Evolutionary conservation across 2,888 invertebrate genomes (phyloP), one percentile per base, ranked within the genome.

Genomic region (Beris chalybata): DNA sequence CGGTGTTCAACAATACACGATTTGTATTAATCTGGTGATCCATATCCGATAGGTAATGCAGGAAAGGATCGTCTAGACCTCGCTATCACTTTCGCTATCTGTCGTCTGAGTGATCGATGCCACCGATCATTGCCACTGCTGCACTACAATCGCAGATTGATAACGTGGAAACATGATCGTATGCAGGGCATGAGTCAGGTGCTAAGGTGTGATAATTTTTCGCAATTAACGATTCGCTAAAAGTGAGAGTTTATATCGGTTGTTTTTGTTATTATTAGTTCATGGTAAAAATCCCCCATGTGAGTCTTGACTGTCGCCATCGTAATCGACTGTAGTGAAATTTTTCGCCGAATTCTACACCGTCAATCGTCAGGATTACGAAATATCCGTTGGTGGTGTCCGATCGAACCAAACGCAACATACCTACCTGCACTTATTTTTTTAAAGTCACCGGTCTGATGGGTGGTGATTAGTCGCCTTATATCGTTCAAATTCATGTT

Each of bases 181-280:
- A 32, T 29, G 50, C 52, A 22, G 15, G 32, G 7, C 32, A 38
- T 61, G 61, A 61, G 13, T 61, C 61, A 61, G 9, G 50, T 30
- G 48, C 32, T 32, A 5, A 50, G 9, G 29, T 54, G 54, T 53
- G 64, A 53, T 53, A 22, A 31, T 29, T 64, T 64, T 58, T 54
- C 15, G 54, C 31, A 64, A 64, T 64, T 54, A 53, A 45, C 54
- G 31, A 31, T 54, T 64, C 29, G 64, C 64, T 44, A 54, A 64
- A 54, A 64, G 64, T 64, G 64, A 64, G 64, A 64, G 64, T 64
- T 48, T 12, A 6, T 11, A 6, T n/a, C 48, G 38, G 38, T 38
- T 5, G 9, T 38, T 38, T 7, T 38, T 38, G 22, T 9, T 38
- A 9, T 5, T 5, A 38, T 38, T 38, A 38, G 5, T 38, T 38